A percentile compares a stretch with the other conserved stretches of the same genome.
phyloP scores from a whole-genome alignment of 2,797 vertebrate genomes.

The Leucoraja ocellata region DNA sequence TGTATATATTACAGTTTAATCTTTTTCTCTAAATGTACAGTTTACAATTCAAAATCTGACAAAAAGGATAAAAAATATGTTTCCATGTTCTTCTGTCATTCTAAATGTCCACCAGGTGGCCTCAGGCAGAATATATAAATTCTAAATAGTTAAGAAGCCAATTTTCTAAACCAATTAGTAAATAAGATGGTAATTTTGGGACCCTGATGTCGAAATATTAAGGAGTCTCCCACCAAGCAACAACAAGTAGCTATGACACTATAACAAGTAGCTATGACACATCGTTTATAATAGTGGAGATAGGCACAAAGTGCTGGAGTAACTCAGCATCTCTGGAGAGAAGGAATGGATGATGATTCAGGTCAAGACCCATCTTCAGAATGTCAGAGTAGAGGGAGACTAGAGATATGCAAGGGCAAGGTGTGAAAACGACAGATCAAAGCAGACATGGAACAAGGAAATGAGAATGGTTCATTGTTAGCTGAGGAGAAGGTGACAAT shows the following conservation, averaged over 20 bases:
- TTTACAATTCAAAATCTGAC: neutral
- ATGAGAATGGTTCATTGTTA: too few relatives aligned
- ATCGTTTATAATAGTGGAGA: too few relatives aligned
- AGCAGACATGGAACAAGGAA: too few relatives aligned
- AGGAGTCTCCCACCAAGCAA: neutral
- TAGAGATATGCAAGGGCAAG: too few relatives aligned
- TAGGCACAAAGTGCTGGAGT: too few relatives aligned
- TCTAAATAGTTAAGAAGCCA: neutral
- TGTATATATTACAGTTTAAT: neutral
- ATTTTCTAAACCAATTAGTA: neutral
- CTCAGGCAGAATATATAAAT: neutral
- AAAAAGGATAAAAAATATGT: neutral
- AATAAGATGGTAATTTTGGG: neutral
- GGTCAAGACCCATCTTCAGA: too few relatives aligned
- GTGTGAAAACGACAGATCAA: too few relatives aligned
- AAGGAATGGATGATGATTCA: too few relatives aligned
- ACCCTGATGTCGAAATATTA: neutral
- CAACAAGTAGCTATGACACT: neutral
- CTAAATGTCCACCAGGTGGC: conserved; percentile 2
- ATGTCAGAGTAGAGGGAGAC: too few relatives aligned
- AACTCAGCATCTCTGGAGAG: too few relatives aligned
- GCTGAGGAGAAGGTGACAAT: too few relatives aligned
- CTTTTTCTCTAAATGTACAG: neutral
- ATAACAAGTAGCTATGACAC: too few relatives aligned
- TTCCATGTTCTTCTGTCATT: neutral